Evolutionary conservation across 2,797 vertebrate species (phyloP), one percentile per base, ranked within the genome.

Genomic region (Propithecus perrieri): DNA sequence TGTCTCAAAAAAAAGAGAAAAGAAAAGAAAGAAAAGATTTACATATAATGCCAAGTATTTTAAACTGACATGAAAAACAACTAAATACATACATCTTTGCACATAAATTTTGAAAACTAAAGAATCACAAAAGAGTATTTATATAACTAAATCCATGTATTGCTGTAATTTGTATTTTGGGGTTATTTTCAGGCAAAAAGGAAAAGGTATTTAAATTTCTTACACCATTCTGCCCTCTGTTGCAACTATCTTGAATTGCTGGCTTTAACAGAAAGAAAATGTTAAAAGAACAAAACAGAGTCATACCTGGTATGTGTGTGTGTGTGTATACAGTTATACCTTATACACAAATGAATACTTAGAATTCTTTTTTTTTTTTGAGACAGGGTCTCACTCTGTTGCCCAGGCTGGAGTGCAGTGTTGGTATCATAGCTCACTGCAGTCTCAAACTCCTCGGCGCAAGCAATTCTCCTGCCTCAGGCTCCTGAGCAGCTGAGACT

Each of bases 211-310:
- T 75, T 76, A 35, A 69, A 89, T 96, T 81, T 81, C 95, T 97
- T 93, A 81, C 18, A 87, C 96, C 93, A 88, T 72, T 95, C 96
- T 97, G 93, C 96, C 97, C 93, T 94, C 96, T 96, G 72, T 85
- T 93, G 96, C 69, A 89, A 94, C 41, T 65, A 71, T 87, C 55
- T 91, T 94, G 75, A 96, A 97, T 86, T 94, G 89, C 84, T 89
- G 50, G 65, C 28, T 91, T 81, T 81, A 69, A 63, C 20, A 59
- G 48, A 75, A 94, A 91, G 28, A 90, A 76, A 79, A 85, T 79
- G 30, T 48, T 43, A 76, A 85, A 59, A 48, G 41, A 93, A 89
- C 13, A 74, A 85, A 94, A 72, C 28, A 43, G 57, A 26, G 20
- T 38, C 38, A 38, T 22, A 43, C 5, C 0, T 1, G 1, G 28